Evolutionary conservation across 2,888 invertebrate genomes (phyloP).

Genomic region (Drosophila formosana): DNA sequence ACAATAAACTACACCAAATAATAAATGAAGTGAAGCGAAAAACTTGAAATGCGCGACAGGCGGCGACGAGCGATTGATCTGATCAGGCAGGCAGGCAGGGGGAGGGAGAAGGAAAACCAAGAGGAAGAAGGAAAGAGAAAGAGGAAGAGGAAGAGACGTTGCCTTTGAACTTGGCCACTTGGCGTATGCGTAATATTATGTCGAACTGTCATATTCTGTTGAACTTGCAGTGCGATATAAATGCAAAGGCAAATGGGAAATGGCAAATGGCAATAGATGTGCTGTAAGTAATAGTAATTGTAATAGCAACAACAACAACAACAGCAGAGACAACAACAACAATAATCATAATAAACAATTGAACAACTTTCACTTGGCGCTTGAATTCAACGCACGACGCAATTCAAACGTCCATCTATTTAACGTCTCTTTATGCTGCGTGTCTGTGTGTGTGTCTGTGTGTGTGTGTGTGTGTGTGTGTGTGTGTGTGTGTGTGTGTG

Average conservation of each 20-base stretch:
- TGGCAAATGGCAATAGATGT: slow-evolving; percentile 19
- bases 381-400: slow-evolving; percentile 82
- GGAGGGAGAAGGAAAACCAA: not conserved
- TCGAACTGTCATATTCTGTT: not conserved
- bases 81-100: not conserved
- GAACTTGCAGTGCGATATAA: not conserved
- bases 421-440: not conserved
- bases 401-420: slow-evolving; percentile 67
- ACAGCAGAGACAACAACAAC: slow-evolving; percentile 50
- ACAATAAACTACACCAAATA: not conserved
- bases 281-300: slow-evolving; percentile 58
- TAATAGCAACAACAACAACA: slow-evolving; percentile 24
- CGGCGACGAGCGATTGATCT: not conserved
- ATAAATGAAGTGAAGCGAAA: slow-evolving; percentile 7
- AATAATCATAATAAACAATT: slow-evolving; percentile 77
- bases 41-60: slow-evolving; percentile 45
- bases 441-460: slow-evolving; percentile 17
- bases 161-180: slow-evolving; percentile 54
- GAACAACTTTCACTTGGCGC: slow-evolving; percentile 83
- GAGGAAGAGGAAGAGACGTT: slow-evolving; percentile 9
- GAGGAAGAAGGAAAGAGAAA: not conserved
- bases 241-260: not conserved
- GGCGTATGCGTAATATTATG: slow-evolving; percentile 59
- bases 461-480: not conserved
- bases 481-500: slow-evolving; percentile 19